These are phyloP conservation scores for Eustalomyia histrio DNA, from an alignment of 2,888 invertebrate species.

Conservation along the genomic window DNA sequence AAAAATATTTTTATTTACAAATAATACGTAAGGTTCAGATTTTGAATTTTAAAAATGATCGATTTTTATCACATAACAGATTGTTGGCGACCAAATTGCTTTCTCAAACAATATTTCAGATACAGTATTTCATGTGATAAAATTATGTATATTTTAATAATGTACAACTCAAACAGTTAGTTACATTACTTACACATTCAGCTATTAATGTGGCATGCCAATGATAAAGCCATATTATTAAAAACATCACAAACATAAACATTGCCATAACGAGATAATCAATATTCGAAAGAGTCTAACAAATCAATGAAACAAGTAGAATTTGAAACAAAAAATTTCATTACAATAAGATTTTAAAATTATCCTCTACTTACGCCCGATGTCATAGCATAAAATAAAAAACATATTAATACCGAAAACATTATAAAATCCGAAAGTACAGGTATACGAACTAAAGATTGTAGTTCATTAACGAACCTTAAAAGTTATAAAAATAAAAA, in stretches of 20 bases:
- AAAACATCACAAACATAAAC: slow-evolving; percentile 71
- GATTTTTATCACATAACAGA: too few species aligned
- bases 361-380: slow-evolving; percentile 70
- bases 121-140: too few species aligned
- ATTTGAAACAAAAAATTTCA: too few species aligned
- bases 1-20: too few species aligned
- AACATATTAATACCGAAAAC: slow-evolving; percentile 73
- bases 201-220: slow-evolving; percentile 75
- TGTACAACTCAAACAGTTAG: too few species aligned
- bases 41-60: too few species aligned
- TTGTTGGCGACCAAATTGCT: too few species aligned
- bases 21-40: too few species aligned
- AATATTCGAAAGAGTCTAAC: slow-evolving; percentile 70
- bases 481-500: background rate
- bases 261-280: slow-evolving; percentile 72
- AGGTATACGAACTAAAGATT: slow-evolving; percentile 70
- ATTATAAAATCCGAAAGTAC: slow-evolving; percentile 74
- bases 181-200: slow-evolving; percentile 69
- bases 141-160: too few species aligned
- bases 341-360: too few species aligned
- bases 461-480: slow-evolving; percentile 68
- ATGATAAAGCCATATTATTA: slow-evolving; percentile 73
- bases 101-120: too few species aligned
- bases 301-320: background rate
- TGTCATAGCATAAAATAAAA: slow-evolving; percentile 71